Percentiles rank a stretch among this genome's conserved stretches.
phyloP scores from a whole-genome alignment of 2,113 vertebrate genomes.

The Alexandromys fortis region DNA sequence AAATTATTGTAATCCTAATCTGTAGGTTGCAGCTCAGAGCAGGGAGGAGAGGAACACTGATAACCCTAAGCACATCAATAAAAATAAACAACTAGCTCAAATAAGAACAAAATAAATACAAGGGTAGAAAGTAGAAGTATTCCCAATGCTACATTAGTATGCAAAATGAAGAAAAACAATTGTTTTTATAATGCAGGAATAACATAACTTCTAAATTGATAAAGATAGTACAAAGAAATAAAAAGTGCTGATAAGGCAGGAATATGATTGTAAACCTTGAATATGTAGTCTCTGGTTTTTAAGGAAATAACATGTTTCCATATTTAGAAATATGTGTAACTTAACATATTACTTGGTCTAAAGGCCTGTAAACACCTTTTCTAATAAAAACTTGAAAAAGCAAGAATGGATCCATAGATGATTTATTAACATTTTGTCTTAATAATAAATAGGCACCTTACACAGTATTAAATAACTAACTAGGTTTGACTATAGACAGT shows the following conservation, averaged over 20 bases:
- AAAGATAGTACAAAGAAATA: neutral
- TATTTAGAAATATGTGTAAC: neutral
- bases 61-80: neutral
- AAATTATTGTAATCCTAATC: neutral
- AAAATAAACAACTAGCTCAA: neutral
- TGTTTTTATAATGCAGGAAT: neutral
- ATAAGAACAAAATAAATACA: too few species aligned
- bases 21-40: neutral
- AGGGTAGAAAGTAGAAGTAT: neutral
- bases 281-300: neutral
- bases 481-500: neutral
- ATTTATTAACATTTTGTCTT: neutral
- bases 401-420: neutral
- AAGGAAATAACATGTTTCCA: neutral
- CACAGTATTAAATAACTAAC: neutral
- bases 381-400: neutral
- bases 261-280: neutral
- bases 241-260: neutral
- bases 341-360: neutral
- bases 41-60: neutral
- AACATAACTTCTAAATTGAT: neutral
- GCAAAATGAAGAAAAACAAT: constrained; percentile 2
- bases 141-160: neutral
- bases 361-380: neutral
- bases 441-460: neutral